Evolutionary conservation across 2,797 vertebrate species (phyloP), one percentile per base, ranked within the genome.

Genomic region (Meda fulgida): DNA sequence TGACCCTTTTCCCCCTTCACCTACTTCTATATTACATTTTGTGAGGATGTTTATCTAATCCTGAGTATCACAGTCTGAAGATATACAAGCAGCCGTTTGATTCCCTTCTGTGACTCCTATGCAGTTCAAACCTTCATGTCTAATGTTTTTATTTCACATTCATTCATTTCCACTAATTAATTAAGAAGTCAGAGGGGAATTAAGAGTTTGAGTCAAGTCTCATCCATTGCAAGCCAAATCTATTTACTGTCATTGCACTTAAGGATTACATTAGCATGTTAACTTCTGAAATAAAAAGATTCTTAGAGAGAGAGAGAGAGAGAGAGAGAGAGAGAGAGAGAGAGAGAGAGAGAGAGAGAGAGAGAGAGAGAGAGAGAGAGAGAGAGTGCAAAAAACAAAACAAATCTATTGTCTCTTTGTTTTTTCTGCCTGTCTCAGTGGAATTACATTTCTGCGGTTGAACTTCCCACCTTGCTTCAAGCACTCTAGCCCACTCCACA

Each of bases 401-500:
- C 63, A 88, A 31, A 80, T 88, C 58, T 85, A 78, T 88, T 85
- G 78, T 86, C 36, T 82, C 78, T 51, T 85, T 70, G 76, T 81
- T 87, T 76, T 82, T 69, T 84, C 48, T 83, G 60, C 71, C 76
- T 72, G 67, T 85, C 85, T 83, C 84, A 13, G 43, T 87, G 80
- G 66, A 55, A 78, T 86, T 84, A 80, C 69, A 85, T 87, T 87
- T 87, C 66, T 79, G 81, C 58, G 60, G 85, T 80, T 89, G 85
- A 86, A 88, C 86, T 88, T 89, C 88, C 85, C 86, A 88, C 87
- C 88, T 89, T 84, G 85, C 84, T 89, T 55, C 78, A 78, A 87
- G 88, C 86, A 66, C 85, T 89, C 40, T 87, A 83, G 83, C 88
- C 88, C 88, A 89, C 91, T 90, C 81, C 75, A 83, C 84, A 40